phyloP scores from a whole-genome alignment of 2,888 invertebrate species.

The Girardia tigrina region DNA sequence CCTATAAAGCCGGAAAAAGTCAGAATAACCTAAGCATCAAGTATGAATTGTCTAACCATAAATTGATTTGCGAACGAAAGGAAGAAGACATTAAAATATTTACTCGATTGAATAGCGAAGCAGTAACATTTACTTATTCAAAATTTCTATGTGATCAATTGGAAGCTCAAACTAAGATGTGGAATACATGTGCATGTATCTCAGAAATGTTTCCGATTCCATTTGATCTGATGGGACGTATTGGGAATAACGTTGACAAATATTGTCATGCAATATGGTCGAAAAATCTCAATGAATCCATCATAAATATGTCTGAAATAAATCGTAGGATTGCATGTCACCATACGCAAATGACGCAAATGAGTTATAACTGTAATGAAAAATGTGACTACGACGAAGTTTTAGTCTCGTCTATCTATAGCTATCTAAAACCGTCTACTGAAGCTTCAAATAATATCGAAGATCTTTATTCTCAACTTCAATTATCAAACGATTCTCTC shows the following conservation, averaged over 20 bases:
- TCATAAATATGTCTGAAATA: background rate
- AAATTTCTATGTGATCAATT: background rate
- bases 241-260: background rate
- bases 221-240: background rate
- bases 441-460: background rate
- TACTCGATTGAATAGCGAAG: background rate
- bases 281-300: background rate
- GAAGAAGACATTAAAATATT: background rate
- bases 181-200: background rate
- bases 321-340: background rate
- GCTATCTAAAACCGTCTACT: background rate
- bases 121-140: background rate
- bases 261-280: background rate
- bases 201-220: background rate
- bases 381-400: background rate
- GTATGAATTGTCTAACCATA: background rate
- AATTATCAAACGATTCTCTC: background rate
- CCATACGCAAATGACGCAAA: background rate
- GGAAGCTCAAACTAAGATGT: background rate
- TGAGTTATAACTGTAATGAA: background rate
- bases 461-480: background rate
- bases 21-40: background rate
- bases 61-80: background rate
- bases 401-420: background rate
- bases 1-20: background rate